A percentile compares a stretch with the other conserved stretches of the same genome.
Evolutionary conservation across 1,140 invertebrate species (phyloP).

Genomic region (Drosophila insularis): DNA sequence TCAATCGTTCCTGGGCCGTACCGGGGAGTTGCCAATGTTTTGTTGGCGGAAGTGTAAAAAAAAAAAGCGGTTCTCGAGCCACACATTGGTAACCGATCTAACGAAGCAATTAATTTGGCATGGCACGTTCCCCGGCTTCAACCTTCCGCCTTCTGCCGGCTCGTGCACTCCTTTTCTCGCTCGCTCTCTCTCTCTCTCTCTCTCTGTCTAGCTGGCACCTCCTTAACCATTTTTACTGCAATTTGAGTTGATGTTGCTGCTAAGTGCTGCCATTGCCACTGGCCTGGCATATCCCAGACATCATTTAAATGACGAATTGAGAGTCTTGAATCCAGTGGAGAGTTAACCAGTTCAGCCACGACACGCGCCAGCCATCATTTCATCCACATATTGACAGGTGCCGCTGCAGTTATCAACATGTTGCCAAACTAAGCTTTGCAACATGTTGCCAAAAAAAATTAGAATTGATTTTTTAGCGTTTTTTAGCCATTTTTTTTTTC

Average conservation of each 20-base stretch:
- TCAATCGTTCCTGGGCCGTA: constrained; percentile 69
- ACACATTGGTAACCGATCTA: constrained; percentile 55
- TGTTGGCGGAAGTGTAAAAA: constrained; percentile 65
- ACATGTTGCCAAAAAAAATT: not conserved
- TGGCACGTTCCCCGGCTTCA: constrained; percentile 63
- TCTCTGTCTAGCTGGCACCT: constrained; percentile 13
- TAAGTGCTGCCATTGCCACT: constrained; percentile 68
- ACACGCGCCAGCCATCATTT: constrained; percentile 43
- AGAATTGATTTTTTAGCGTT: not conserved
- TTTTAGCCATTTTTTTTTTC: not conserved
- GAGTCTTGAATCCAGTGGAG: constrained; percentile 47
- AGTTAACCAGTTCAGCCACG: constrained; percentile 44
- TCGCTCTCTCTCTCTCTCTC: not conserved
- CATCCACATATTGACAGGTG: constrained; percentile 12
- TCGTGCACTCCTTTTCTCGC: constrained; percentile 9
- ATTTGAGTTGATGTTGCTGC: constrained; percentile 74
- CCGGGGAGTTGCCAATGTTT: constrained; percentile 23
- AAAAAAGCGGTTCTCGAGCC: constrained; percentile 58
- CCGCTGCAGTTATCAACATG: not conserved
- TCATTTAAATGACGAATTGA: constrained; percentile 78
- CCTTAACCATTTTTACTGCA: constrained; percentile 38
- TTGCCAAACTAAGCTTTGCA: not conserved
- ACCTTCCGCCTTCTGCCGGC: constrained; percentile 16
- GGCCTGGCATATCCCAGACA: constrained; percentile 34
- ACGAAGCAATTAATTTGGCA: constrained; percentile 77